Percentiles rank a stretch among this genome's conserved stretches.
Conservation (phyloP, 2,888 invertebrate species). For the Clepsis dumicolana region DNA sequence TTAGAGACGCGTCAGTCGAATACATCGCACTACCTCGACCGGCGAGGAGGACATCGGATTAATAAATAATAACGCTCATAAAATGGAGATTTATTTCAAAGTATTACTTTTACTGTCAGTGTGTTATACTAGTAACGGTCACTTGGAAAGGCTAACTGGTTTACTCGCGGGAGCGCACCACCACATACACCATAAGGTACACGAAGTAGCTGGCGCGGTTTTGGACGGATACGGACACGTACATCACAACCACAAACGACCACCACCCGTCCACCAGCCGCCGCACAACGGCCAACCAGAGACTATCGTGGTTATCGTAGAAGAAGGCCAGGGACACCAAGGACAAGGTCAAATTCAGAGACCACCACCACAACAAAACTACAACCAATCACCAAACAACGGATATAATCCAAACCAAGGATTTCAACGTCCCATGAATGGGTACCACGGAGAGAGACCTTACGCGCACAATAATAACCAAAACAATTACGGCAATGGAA, state of each 20-base stretch:
- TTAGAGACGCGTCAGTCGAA: conserved; percentile 39
- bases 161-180: conserved; percentile 57
- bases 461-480: conserved; percentile 35
- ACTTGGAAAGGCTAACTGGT: conserved; percentile 50
- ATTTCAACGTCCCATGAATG: conserved; percentile 33
- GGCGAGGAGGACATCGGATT: conserved; percentile 44
- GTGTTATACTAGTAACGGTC: conserved; percentile 49
- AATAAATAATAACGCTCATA: conserved; percentile 45
- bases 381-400: conserved; percentile 25
- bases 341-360: conserved; percentile 19
- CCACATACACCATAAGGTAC: conserved; percentile 54
- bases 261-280: conserved; percentile 30
- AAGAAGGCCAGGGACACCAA: conserved; percentile 50
- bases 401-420: conserved; percentile 37
- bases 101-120: conserved; percentile 47
- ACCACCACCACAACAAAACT: conserved; percentile 35
- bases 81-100: conserved; percentile 46
- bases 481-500: conserved; percentile 39
- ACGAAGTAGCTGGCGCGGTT: conserved; percentile 60
- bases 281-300: conserved; percentile 48
- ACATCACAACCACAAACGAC: conserved; percentile 46
- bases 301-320: conserved; percentile 57
- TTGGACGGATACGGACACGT: conserved; percentile 60
- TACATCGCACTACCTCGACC: conserved; percentile 20
- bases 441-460: conserved; percentile 31